phyloP scores from a whole-genome alignment of 2,797 vertebrate genomes.

The Halcyon leucocephala region DNA sequence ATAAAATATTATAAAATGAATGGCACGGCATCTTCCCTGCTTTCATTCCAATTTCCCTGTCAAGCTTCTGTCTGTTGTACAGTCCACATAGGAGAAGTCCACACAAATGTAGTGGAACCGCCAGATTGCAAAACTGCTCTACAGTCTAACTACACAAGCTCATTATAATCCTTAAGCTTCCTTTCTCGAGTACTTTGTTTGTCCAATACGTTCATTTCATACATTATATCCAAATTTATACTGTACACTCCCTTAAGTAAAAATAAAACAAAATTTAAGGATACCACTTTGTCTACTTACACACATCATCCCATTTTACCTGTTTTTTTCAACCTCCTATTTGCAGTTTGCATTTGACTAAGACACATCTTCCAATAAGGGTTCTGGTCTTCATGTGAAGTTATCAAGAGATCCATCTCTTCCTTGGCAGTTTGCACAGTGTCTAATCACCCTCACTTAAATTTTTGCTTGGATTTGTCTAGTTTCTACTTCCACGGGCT shows the following conservation, averaged over 20 bases:
- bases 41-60: not conserved
- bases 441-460: not conserved
- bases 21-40: not conserved
- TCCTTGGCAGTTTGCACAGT: not conserved
- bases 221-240: not conserved
- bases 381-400: not conserved
- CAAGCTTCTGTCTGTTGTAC: not conserved
- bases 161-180: not conserved
- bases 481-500: not conserved
- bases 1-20: not conserved
- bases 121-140: not conserved
- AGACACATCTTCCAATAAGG: not conserved
- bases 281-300: not conserved
- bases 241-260: not conserved
- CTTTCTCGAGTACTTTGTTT: not conserved
- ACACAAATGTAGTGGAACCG: not conserved
- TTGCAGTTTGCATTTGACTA: not conserved
- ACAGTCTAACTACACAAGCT: not conserved
- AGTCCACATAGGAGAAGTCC: not conserved
- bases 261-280: not conserved
- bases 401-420: not conserved
- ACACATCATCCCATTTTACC: not conserved
- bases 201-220: not conserved
- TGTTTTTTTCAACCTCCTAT: not conserved
- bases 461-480: not conserved